Base-by-base conservation (phyloP, 2,797 vertebrate species). In the Octomys mimax region DNA sequence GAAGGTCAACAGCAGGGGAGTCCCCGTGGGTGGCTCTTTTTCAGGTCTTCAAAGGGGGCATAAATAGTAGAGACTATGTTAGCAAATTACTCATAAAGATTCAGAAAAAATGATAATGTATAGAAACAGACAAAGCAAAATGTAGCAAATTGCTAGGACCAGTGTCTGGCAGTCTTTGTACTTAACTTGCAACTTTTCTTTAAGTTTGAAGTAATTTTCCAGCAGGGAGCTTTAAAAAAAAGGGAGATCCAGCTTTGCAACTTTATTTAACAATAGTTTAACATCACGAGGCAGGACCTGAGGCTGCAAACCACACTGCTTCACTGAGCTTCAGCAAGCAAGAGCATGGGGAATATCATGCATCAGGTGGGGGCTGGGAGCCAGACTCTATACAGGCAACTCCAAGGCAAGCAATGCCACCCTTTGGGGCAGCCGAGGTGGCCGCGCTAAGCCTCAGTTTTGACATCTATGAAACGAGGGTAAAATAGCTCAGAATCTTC, bases 61-160 rank as follows among this genome's bases (percentile, higher is more conserved):
- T 22, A 57, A 39, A 18, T 46, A 46, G 46, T 31, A 33, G n/a
- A 54, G 6, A 33, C 59, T 10, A 24, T 8, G 14, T 61, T 88
- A 85, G 93, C 93, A 78, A 95, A 52, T 92, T 83, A 78, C 49
- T 81, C 33, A 83, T 46, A 61, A 42, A 2, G 26, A 61, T 33
- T 89, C 9, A 24, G 31, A 54, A 87, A 54, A 84, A 36, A 61
- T 52, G 82, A 10, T 33, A 46, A 86, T 13, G 49, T 78, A 73
- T 66, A 93, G 16, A 96, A 26, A 79, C 0, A 59, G 54, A 68
- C 57, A 59, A 66, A 62, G 42, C 5, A 62, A 91, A 49, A 91
- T 77, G 70, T 84, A 68, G 70, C 31, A 0, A 87, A 91, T 26
- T 77, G 42, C 62, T 89, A 89, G 77, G 33, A 88, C 2, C 0